Conservation (phyloP, 2,113 vertebrate genomes). For the Ramphastos sulfuratus region DNA sequence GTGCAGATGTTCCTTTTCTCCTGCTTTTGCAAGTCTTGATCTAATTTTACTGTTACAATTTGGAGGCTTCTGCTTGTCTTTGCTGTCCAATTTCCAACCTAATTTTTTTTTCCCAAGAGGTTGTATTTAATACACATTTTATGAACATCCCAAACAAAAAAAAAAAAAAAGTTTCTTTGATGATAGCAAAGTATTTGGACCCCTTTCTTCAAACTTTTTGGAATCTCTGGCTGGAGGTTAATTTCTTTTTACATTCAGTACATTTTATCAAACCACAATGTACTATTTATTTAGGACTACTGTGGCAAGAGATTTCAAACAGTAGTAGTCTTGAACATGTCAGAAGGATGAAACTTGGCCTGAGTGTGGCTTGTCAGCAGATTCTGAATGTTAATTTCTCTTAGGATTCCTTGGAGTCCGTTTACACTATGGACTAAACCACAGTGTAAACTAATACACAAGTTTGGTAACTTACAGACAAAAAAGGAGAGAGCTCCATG, state of each 20-base stretch:
- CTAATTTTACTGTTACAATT: neutral
- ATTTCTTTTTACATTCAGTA: slow-evolving; percentile 38
- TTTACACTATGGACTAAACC: neutral
- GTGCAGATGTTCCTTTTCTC: neutral
- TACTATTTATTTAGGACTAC: neutral
- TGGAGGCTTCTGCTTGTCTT: neutral
- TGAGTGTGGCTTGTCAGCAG: slow-evolving; percentile 13
- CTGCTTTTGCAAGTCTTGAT: neutral
- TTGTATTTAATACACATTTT: neutral
- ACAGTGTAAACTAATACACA: neutral
- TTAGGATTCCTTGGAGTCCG: neutral
- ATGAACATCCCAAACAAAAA: neutral
- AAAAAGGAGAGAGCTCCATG: neutral
- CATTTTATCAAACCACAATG: slow-evolving; percentile 21
- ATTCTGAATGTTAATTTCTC: neutral
- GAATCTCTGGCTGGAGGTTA: neutral
- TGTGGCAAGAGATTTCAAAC: neutral
- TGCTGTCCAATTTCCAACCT: neutral
- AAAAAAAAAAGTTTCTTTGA: neutral
- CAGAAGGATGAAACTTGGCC: neutral
- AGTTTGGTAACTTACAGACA: neutral
- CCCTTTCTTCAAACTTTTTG: neutral
- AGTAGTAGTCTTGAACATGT: neutral
- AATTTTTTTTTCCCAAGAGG: neutral
- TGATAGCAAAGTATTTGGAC: neutral